Evolutionary conservation across 2,797 vertebrate species (phyloP).

Genomic region (Muscicapa striata): DNA sequence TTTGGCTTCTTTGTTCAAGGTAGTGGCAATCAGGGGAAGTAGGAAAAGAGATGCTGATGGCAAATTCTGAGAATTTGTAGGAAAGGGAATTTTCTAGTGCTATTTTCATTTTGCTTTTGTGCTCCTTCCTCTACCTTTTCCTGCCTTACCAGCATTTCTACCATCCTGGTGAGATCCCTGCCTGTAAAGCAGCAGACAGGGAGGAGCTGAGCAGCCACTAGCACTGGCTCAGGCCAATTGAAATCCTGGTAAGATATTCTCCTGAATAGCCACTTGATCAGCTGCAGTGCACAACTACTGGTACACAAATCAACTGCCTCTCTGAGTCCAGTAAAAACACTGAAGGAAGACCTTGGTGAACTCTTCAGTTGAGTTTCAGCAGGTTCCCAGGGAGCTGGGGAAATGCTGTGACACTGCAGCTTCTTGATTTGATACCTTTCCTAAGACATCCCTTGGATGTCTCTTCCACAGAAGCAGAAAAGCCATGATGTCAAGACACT

Average conservation of each 20-base stretch:
- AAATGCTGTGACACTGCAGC: not conserved
- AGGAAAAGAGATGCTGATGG: not conserved
- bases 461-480: not conserved
- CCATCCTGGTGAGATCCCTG: not conserved
- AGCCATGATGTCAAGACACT: not conserved
- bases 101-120: not conserved
- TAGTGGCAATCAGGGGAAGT: not conserved
- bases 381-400: not conserved
- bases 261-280: not conserved
- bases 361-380: not conserved
- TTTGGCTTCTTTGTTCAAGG: not conserved
- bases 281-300: not conserved
- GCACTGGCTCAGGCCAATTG: not conserved
- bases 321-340: not conserved
- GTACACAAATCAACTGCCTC: not conserved
- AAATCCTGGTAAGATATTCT: not conserved
- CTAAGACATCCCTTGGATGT: not conserved
- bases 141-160: not conserved
- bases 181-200: not conserved
- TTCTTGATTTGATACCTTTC: not conserved
- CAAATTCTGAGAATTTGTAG: not conserved
- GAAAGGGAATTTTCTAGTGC: not conserved
- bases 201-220: not conserved
- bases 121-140: not conserved
- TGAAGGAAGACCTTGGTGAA: not conserved